Base-by-base conservation (phyloP, 2,888 invertebrate genomes). In the Agrochola lota region DNA sequence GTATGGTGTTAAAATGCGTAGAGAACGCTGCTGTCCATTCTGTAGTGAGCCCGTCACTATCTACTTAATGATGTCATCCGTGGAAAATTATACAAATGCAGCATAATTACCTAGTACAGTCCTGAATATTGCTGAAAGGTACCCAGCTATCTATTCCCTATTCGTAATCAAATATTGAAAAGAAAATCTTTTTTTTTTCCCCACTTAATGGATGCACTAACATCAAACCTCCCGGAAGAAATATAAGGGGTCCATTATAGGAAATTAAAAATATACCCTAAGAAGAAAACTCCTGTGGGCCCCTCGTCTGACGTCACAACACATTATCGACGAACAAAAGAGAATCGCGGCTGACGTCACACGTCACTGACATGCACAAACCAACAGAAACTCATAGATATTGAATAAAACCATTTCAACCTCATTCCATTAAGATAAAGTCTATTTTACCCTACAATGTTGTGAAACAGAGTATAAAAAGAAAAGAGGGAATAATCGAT, bases 271-370 rank as follows among this genome's bases (percentile, higher is more conserved):
- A 85, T 79, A 84, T 67, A 87, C 83, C 87, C 85, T 73, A 70
- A 81, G 72, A 85, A 87, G 74, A 85, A 83, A 79, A 80, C 85
- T 86, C 84, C 74, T 81, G 73, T 77, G 70, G 74, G 69, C 77
- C 88, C 88, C 78, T 35, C 85, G 67, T 55, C 73, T 87, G 82
- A 91, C 90, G 91, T 93, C 93, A 91, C 88, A 85, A 78, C 89
- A 89, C 90, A 90, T 93, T 93, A 93, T 91, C 87, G 88, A 88
- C 88, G 90, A 91, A 93, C 92, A 94, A 94, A 93, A 93, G 94
- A 92, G 87, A 91, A 93, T 92, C 91, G 90, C 90, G 88, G 84
- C 77, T 91, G 93, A 93, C 94, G 91, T 91, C 90, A 90, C 88
- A 91, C 90, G 93, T 93, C 93, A 93, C 91, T 90, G 85, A 81